phyloP scores from a whole-genome alignment of 2,797 vertebrate genomes.

The Mormyrops boulengeri region DNA sequence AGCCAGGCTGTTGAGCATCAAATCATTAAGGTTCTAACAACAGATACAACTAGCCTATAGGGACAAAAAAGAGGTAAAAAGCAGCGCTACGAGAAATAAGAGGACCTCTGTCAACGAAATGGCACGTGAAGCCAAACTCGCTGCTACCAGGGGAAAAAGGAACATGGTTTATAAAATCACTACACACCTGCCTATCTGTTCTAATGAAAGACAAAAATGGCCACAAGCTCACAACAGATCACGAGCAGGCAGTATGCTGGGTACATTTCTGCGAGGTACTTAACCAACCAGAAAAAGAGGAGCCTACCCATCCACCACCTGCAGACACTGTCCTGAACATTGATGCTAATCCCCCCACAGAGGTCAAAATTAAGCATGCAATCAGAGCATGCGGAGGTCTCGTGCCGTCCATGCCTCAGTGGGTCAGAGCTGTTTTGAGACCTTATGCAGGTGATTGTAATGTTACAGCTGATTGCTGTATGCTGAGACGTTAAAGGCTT shows the following conservation, averaged over 20 bases:
- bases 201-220: neutral
- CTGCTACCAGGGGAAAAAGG: neutral
- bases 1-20: neutral
- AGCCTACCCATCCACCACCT: neutral
- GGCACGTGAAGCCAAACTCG: neutral
- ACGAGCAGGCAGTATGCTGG: slow-evolving; percentile 23
- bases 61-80: neutral
- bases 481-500: slow-evolving; percentile 20
- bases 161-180: neutral
- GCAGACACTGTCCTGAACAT: neutral
- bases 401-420: neutral
- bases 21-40: slow-evolving; percentile 14
- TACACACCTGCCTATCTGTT: neutral
- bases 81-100: neutral
- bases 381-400: slow-evolving; percentile 12
- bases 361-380: neutral
- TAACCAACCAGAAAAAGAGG: slow-evolving; percentile 8
- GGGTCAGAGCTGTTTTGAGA: neutral
- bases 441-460: neutral
- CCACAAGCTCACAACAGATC: neutral
- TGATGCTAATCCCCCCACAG: neutral
- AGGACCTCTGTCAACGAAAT: neutral
- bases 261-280: slow-evolving; percentile 24
- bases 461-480: neutral
- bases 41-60: neutral